These are phyloP conservation scores for Rhizoglyphus robini DNA, from an alignment of 1,140 invertebrate species.

Conservation along the genomic window DNA sequence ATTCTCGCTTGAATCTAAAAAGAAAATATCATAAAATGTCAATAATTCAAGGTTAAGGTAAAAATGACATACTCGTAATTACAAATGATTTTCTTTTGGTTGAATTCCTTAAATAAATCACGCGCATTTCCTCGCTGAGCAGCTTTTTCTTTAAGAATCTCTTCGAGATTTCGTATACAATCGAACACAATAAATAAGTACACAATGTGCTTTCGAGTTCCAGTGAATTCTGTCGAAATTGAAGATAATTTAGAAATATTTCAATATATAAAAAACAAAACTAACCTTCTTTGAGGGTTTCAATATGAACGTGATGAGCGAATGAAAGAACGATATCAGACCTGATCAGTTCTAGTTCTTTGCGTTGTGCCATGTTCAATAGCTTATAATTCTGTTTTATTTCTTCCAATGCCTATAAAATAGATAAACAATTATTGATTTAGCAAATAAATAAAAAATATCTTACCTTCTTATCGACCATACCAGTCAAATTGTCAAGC, in stretches of 20 bases:
- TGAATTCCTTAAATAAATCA: background rate
- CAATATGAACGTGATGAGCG: background rate
- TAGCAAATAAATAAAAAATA: too few species aligned
- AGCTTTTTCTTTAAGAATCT: background rate
- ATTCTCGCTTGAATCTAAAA: constrained; percentile 12
- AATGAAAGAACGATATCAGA: background rate
- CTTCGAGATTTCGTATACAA: constrained; percentile 7
- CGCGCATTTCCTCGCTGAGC: background rate
- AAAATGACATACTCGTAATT: constrained; percentile 15
- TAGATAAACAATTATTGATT: too few species aligned
- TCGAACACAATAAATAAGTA: constrained; percentile 12
- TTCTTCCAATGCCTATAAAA: background rate
- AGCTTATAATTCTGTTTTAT: background rate
- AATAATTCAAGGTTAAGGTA: too few species aligned
- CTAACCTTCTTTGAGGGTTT: constrained; percentile 5
- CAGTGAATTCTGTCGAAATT: constrained; percentile 5
- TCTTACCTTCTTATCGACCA: too few species aligned
- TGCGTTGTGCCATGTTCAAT: background rate
- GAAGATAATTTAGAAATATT: background rate
- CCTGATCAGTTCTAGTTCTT: background rate
- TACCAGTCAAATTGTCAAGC: background rate
- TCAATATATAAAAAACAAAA: background rate
- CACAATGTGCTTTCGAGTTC: background rate
- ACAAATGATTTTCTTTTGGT: background rate
- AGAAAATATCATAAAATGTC: constrained; percentile 4